Percentiles rank a stretch among this genome's conserved stretches.
Evolutionary conservation across 2,888 invertebrate genomes (phyloP).

Genomic region (Sympetrum striolatum): DNA sequence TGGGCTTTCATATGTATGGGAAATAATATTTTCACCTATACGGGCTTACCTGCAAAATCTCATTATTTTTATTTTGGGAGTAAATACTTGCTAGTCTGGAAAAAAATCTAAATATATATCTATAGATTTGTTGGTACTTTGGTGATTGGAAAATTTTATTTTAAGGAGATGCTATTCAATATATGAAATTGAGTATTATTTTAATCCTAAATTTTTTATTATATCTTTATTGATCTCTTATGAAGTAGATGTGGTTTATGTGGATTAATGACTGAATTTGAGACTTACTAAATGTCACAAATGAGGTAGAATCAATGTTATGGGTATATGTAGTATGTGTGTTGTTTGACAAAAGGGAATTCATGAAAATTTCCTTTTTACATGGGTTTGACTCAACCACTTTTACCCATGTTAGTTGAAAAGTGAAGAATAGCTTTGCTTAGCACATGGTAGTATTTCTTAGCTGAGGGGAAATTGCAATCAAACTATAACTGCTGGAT

Average conservation of each 20-base stretch:
- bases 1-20: background rate
- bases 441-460: background rate
- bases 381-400: too few species aligned
- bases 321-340: too few species aligned
- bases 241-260: background rate
- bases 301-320: too few species aligned
- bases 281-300: too few species aligned
- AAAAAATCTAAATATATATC: background rate
- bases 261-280: background rate
- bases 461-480: background rate
- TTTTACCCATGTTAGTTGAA: too few species aligned
- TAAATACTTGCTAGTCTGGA: conserved; percentile 18
- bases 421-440: background rate
- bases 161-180: background rate
- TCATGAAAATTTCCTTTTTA: too few species aligned
- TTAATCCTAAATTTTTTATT: background rate
- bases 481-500: background rate
- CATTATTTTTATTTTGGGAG: background rate
- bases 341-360: too few species aligned
- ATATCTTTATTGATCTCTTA: background rate
- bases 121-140: background rate
- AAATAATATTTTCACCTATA: background rate
- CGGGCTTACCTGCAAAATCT: background rate
- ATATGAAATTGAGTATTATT: background rate
- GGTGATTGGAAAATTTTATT: conserved; percentile 6